Evolutionary conservation across 2,888 invertebrate genomes (phyloP).

Genomic region (Acleris laterana): DNA sequence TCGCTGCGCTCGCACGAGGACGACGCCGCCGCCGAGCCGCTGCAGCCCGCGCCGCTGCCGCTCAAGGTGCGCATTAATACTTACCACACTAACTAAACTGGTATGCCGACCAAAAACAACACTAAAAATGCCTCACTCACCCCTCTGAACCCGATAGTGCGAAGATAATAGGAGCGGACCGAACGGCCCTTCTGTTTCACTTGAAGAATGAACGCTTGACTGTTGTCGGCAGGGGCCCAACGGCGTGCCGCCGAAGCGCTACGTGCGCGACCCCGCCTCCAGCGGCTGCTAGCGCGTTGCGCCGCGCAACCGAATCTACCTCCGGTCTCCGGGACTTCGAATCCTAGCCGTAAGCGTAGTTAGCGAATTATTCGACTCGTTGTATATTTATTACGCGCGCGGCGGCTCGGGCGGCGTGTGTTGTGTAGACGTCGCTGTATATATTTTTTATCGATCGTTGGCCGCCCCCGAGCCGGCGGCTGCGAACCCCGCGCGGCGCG

Average conservation of each 20-base stretch:
- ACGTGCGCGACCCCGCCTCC: slow-evolving; percentile 44
- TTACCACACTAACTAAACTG: too few relatives aligned
- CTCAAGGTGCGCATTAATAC: too few relatives aligned
- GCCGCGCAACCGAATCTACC: slow-evolving; percentile 47
- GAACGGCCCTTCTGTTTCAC: too few relatives aligned
- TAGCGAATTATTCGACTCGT: slow-evolving; percentile 61
- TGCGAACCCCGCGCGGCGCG: slow-evolving; percentile 18
- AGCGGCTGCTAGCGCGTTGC: slow-evolving; percentile 43
- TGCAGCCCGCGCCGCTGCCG: slow-evolving; percentile 46
- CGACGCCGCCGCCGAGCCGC: slow-evolving; percentile 70
- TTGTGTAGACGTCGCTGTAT: slow-evolving; percentile 41
- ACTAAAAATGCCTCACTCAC: too few relatives aligned
- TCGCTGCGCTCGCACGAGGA: slow-evolving; percentile 71
- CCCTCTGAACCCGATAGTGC: too few relatives aligned
- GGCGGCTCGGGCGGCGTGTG: slow-evolving; percentile 5
- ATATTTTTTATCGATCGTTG: slow-evolving; percentile 41
- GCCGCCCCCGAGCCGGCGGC: slow-evolving; percentile 35
- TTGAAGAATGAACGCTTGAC: too few relatives aligned
- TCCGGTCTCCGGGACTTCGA: slow-evolving; percentile 56
- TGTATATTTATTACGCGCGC: slow-evolving; percentile 56
- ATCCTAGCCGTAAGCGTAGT: slow-evolving; percentile 75
- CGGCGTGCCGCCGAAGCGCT: slow-evolving; percentile 23
- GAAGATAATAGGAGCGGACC: too few relatives aligned
- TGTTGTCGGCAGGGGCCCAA: too few relatives aligned
- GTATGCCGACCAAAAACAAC: too few relatives aligned